Conservation (phyloP, 2,888 invertebrate genomes). For the Lymantria monacha region DNA sequence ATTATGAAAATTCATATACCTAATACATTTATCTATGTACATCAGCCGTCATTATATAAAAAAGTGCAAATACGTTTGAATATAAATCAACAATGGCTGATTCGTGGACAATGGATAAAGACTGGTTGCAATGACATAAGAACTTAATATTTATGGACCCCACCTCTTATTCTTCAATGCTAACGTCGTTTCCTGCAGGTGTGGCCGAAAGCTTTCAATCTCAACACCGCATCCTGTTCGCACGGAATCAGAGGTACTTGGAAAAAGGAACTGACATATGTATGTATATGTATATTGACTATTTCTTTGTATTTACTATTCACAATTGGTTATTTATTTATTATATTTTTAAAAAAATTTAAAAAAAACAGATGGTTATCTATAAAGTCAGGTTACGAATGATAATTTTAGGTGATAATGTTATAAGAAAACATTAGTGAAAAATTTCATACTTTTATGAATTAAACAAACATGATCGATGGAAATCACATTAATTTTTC, state of each 20-base stretch:
- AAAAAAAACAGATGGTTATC: too few relatives aligned
- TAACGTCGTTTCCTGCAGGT: conserved; percentile 10
- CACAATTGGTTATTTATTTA: too few relatives aligned
- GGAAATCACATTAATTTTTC: too few relatives aligned
- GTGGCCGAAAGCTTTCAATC: conserved; percentile 4
- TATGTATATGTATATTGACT: background rate
- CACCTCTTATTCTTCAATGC: conserved; percentile 2
- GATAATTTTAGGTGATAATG: too few relatives aligned
- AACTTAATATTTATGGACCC: conserved; percentile 1
- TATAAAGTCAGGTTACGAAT: too few relatives aligned
- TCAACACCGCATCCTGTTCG: conserved; percentile 3
- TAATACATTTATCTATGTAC: too few relatives aligned
- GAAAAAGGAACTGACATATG: background rate
- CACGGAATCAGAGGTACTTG: background rate
- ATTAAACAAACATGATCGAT: too few relatives aligned
- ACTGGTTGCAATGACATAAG: conserved; percentile 7
- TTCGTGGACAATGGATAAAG: background rate
- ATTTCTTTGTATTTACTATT: background rate
- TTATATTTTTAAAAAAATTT: too few relatives aligned
- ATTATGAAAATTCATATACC: too few relatives aligned
- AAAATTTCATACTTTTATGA: too few relatives aligned
- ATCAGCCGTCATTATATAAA: too few relatives aligned
- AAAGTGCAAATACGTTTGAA: background rate
- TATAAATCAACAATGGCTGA: background rate
- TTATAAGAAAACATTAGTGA: too few relatives aligned